These are phyloP conservation scores for Drosophila atroscutellata DNA, from an alignment of 2,888 invertebrate species.

Conservation along the genomic window DNA sequence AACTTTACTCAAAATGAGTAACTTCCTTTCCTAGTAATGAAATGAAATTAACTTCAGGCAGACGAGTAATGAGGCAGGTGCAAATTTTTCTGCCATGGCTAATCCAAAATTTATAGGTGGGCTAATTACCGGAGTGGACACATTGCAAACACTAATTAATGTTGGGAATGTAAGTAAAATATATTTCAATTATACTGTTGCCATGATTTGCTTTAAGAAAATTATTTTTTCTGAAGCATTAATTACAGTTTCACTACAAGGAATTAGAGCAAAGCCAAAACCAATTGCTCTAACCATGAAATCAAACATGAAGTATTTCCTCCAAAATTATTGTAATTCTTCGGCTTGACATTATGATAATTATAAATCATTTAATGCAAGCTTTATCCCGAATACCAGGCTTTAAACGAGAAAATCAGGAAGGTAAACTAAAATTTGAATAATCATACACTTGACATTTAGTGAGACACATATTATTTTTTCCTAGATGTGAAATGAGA, in stretches of 20 bases:
- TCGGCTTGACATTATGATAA: not conserved
- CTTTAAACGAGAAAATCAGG: not conserved
- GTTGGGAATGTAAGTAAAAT: not conserved
- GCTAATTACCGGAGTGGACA: not conserved
- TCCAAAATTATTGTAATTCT: not conserved
- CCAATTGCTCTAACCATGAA: not conserved
- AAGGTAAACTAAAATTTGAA: not conserved
- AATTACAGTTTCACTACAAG: not conserved
- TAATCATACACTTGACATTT: not conserved
- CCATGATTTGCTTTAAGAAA: not conserved
- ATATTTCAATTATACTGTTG: not conserved
- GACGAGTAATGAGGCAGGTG: not conserved
- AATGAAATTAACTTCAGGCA: slow-evolving; percentile 45
- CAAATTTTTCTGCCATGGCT: not conserved
- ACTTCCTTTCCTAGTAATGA: slow-evolving; percentile 59
- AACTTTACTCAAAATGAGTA: slow-evolving; percentile 54
- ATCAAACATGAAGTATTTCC: not conserved
- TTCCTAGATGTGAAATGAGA: not conserved
- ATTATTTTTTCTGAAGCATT: not conserved
- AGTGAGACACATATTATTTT: not conserved
- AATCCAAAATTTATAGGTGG: not conserved
- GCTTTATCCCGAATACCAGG: not conserved
- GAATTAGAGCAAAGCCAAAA: not conserved
- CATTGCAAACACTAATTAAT: not conserved
- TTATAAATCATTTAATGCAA: not conserved